Evolutionary conservation across 2,888 invertebrate genomes (phyloP).

Genomic region (Synanthedon vespiformis): DNA sequence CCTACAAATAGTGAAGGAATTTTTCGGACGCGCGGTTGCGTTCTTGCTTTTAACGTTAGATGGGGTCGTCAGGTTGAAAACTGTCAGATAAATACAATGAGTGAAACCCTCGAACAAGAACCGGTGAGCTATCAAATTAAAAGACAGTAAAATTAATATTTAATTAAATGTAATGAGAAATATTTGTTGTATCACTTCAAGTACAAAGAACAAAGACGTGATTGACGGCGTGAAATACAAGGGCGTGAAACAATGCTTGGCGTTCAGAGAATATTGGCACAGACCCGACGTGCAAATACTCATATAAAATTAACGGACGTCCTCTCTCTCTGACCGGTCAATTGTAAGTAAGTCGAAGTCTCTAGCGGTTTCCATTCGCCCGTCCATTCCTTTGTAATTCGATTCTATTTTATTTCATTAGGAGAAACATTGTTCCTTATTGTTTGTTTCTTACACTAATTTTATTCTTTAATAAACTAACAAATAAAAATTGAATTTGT

Average conservation of each 20-base stretch:
- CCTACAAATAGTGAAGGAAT: too few species aligned
- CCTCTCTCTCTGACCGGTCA: neutral
- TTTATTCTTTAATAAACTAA: too few species aligned
- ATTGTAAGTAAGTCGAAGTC: too few species aligned
- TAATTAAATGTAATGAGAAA: neutral
- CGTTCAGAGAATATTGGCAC: slow-evolving; percentile 2
- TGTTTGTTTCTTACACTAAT: neutral
- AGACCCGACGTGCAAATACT: neutral
- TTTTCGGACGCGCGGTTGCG: slow-evolving; percentile 1
- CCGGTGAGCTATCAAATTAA: neutral
- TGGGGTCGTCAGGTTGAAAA: too few species aligned
- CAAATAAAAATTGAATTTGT: too few species aligned
- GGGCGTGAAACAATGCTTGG: slow-evolving; percentile 8
- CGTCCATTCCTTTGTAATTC: neutral
- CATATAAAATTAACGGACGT: neutral
- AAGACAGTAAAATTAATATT: too few species aligned
- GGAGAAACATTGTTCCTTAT: neutral
- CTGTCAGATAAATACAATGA: too few species aligned
- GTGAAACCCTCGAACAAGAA: neutral
- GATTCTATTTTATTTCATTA: neutral
- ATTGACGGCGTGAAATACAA: slow-evolving; percentile 22
- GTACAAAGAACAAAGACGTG: slow-evolving; percentile 17
- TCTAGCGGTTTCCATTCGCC: slow-evolving; percentile 2
- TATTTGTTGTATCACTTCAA: slow-evolving; percentile 18
- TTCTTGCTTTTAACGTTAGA: too few species aligned